Base-by-base conservation (phyloP, 64 coral and sea anemone species). In the Actinia equina region DNA sequence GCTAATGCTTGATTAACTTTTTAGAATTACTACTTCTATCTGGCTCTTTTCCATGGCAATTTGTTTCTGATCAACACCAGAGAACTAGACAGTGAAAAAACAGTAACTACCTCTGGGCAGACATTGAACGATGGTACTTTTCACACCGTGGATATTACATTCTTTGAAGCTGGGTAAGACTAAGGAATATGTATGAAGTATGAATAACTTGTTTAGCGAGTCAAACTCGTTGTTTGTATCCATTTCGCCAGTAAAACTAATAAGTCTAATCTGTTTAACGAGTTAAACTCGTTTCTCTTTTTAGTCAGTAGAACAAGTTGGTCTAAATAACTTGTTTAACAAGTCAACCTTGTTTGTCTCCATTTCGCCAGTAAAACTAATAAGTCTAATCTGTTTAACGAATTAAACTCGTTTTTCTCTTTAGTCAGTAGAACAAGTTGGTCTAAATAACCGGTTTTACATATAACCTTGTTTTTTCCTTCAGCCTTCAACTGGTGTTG, bases 11-110 rank as follows among this genome's bases (percentile, higher is more conserved):
- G 69, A 41, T 74, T 41, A 41, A 4, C 56, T 77, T 91, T 96
- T 44, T 58, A 99, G 97, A 85, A 84, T 13, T 63, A 84, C 41
- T 92, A 86, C 86, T 95, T 99, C 82, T 99, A 93, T 25, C 19
- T 99, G 11, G 97, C 93, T 9, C 79, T 99, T 56, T 95, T 99
- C 77, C 97, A 99, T 83, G 97, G 97, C 20, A 99, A 99, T 61
- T 54, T 99, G 62, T 99, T 86, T 57, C 80, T 87, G 17, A 53
- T 88, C 6, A 59, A 54, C 30, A 86, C 56, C 82, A 82, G 53
- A 17, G 81, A 82, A 69, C 77, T 82, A 62, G 67, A 51, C 27
- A 85, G 88, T 55, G 2, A 25, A 6, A 22, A 9, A 44, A 63
- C 90, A 6, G 10, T 91, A 2, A 64, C 51, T 37, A 95, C 93